These are phyloP conservation scores for Neotoma lepida DNA, from an alignment of 2,113 vertebrate genomes.

Conservation along the genomic window DNA sequence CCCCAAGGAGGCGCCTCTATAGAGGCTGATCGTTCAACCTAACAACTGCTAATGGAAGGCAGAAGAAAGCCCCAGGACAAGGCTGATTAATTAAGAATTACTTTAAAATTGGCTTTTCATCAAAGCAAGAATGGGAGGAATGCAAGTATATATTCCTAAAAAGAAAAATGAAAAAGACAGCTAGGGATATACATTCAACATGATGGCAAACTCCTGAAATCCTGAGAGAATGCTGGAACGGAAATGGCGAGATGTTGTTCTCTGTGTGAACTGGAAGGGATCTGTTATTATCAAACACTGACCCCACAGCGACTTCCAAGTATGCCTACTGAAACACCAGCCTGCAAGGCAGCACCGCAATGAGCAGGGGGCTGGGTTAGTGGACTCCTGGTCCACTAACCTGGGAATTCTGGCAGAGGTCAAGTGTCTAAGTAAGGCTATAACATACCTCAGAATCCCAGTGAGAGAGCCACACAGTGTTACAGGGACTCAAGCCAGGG, in stretches of 20 bases:
- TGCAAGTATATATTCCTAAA: neutral
- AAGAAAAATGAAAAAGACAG: neutral
- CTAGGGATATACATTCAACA: neutral
- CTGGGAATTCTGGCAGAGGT: neutral
- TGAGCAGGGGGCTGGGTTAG: neutral
- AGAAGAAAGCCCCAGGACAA: neutral
- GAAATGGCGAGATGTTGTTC: neutral
- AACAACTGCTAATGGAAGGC: neutral
- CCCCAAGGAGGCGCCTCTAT: neutral
- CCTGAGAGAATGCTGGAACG: neutral
- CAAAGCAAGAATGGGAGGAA: constrained; percentile 4
- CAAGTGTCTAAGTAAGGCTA: neutral
- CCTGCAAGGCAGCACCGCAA: neutral
- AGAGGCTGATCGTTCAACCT: neutral
- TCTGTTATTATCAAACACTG: neutral
- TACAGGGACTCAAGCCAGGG: neutral
- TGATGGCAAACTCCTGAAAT: neutral
- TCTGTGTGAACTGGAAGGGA: neutral
- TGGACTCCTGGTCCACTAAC: too few species aligned
- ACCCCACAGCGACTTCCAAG: neutral
- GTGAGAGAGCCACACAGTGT: neutral
- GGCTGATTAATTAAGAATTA: neutral
- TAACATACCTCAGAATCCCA: neutral
- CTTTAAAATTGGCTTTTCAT: neutral
- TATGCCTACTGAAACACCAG: neutral